These are phyloP conservation scores for Dinothrombium tinctorium DNA, from an alignment of 1,140 invertebrate genomes.

Conservation along the genomic window DNA sequence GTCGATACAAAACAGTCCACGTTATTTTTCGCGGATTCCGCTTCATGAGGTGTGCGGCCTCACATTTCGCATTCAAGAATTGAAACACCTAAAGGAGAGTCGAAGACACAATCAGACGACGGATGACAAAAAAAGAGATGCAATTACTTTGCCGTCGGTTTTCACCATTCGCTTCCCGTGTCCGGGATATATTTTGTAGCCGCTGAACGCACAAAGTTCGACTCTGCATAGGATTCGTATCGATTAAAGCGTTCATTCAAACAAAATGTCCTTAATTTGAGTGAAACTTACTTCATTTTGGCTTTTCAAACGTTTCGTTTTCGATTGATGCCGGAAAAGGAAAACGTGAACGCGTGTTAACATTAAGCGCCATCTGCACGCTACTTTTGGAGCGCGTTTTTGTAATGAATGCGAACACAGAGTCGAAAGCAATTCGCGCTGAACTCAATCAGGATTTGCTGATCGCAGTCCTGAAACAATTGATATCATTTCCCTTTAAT, in stretches of 20 bases:
- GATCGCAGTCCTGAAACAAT: too few relatives aligned
- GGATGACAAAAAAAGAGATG: slow-evolving; percentile 5
- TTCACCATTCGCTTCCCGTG: slow-evolving; percentile 98
- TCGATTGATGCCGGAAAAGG: too few relatives aligned
- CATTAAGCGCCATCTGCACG: too few relatives aligned
- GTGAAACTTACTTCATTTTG: background rate
- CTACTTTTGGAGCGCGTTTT: too few relatives aligned
- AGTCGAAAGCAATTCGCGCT: too few relatives aligned
- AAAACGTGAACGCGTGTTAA: too few relatives aligned
- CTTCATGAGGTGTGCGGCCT: slow-evolving; percentile 81
- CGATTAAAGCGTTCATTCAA: background rate
- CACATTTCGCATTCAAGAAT: slow-evolving; percentile 90
- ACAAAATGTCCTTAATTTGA: background rate
- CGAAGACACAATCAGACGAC: slow-evolving; percentile 9
- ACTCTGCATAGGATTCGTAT: slow-evolving; percentile 58
- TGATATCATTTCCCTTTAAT: too few relatives aligned
- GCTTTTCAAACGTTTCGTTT: too few relatives aligned
- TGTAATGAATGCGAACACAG: too few relatives aligned
- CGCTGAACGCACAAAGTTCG: slow-evolving; percentile 91
- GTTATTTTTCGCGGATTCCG: slow-evolving; percentile 95
- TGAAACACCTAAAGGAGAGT: slow-evolving; percentile 49
- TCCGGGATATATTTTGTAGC: slow-evolving; percentile 98
- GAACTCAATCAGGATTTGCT: too few relatives aligned
- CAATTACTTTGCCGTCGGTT: slow-evolving; percentile 96
- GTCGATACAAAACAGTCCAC: slow-evolving; percentile 96